phyloP scores from a whole-genome alignment of 2,113 vertebrate species.

The Aspiorhynchus laticeps region DNA sequence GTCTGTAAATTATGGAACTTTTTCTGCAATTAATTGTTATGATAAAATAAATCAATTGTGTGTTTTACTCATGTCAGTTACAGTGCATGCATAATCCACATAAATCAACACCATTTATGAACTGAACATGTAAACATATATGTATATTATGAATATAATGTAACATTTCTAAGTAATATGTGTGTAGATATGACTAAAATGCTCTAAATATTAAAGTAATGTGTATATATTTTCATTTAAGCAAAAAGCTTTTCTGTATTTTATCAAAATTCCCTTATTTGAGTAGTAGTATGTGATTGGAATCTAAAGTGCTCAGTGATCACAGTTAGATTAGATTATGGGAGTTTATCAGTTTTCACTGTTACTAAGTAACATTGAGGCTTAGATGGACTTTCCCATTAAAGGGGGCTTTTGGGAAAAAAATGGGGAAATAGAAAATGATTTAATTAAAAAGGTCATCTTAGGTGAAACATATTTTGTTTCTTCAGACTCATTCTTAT shows the following conservation, averaged over 20 bases:
- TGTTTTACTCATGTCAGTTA: neutral
- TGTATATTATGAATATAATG: neutral
- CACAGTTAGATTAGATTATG: neutral
- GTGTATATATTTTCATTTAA: neutral
- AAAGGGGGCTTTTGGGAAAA: neutral
- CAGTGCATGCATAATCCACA: neutral
- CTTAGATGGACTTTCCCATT: conserved; percentile 6
- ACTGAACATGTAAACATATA: neutral
- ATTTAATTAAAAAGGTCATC: conserved; percentile 9
- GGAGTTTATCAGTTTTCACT: neutral
- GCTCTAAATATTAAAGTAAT: neutral
- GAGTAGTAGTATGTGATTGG: neutral
- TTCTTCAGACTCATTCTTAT: neutral
- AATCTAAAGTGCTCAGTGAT: neutral
- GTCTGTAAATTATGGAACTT: neutral
- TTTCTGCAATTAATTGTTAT: neutral
- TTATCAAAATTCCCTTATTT: neutral
- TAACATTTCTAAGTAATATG: neutral
- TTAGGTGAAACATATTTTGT: neutral
- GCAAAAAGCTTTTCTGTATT: neutral
- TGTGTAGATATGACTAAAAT: neutral
- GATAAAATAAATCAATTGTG: neutral
- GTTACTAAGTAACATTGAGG: neutral
- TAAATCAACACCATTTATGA: neutral
- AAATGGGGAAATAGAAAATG: neutral